These are phyloP conservation scores for Melanocharis versteri DNA, from an alignment of 2,113 vertebrate genomes.

Conservation along the genomic window DNA sequence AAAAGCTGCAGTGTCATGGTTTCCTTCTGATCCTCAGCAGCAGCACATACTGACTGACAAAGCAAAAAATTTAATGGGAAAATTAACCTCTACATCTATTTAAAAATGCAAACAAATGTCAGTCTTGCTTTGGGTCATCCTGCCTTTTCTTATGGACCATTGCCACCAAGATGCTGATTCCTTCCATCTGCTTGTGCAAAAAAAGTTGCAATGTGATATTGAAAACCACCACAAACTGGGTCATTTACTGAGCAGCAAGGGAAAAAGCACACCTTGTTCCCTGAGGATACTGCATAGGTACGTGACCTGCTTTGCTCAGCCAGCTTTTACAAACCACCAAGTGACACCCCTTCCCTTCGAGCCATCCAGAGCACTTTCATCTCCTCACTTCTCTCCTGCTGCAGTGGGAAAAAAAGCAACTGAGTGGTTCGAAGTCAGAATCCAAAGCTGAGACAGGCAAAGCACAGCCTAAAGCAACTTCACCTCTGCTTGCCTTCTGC, in stretches of 20 bases:
- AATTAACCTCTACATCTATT: not conserved
- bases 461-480: conserved; percentile 50
- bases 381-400: conserved; percentile 20
- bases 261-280: not conserved
- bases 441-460: not conserved
- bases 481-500: not conserved
- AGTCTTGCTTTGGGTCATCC: not conserved
- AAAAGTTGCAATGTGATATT: not conserved
- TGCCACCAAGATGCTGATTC: not conserved
- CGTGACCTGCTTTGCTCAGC: conserved; percentile 3
- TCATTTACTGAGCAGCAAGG: not conserved
- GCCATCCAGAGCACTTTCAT: conserved; percentile 33
- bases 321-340: conserved; percentile 8
- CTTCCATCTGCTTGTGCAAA: not conserved
- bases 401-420: conserved; percentile 31
- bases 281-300: not conserved
- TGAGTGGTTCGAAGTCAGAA: conserved; percentile 8
- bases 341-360: not conserved
- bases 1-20: not conserved
- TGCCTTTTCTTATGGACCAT: not conserved
- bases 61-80: not conserved
- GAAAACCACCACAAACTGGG: not conserved
- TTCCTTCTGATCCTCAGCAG: not conserved
- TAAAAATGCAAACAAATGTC: not conserved
- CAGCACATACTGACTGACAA: not conserved